Conservation (phyloP, 2,888 invertebrate genomes). For the Synergus laeviventris region DNA sequence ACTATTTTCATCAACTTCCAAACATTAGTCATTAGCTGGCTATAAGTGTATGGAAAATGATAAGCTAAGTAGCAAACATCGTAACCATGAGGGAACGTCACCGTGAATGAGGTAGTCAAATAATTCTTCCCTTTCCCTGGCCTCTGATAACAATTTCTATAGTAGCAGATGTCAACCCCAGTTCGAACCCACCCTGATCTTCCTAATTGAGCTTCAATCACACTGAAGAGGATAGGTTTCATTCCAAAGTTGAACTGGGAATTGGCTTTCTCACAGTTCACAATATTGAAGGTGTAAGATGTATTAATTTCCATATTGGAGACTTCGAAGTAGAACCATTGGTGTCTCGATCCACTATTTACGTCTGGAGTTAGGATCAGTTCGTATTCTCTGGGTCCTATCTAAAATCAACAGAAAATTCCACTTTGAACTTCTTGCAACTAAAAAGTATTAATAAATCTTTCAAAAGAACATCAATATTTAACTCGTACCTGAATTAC, state of each 20-base stretch:
- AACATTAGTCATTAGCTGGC: conserved; percentile 85
- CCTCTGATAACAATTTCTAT: conserved; percentile 85
- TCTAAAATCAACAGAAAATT: conserved; percentile 76
- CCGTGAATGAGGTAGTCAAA: conserved; percentile 87
- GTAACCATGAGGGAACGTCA: conserved; percentile 84
- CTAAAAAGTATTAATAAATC: too few species aligned
- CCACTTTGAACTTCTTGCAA: too few species aligned
- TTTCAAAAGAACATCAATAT: background rate
- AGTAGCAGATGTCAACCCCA: conserved; percentile 89
- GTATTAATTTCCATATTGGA: conserved; percentile 84
- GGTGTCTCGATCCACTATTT: conserved; percentile 86
- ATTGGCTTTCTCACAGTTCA: conserved; percentile 91
- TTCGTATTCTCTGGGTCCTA: conserved; percentile 87
- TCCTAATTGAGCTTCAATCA: conserved; percentile 81
- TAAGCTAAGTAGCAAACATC: conserved; percentile 92
- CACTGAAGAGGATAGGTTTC: conserved; percentile 93
- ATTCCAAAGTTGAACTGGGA: conserved; percentile 93
- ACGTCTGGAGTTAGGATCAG: conserved; percentile 89
- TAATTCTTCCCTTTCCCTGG: conserved; percentile 80
- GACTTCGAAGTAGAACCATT: conserved; percentile 96
- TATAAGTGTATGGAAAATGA: conserved; percentile 91
- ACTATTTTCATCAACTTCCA: conserved; percentile 81
- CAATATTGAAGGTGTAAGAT: conserved; percentile 89
- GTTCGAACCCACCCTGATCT: conserved; percentile 83
- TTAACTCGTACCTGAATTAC: conserved; percentile 83